Percentiles rank a stretch among this genome's conserved stretches.
Evolutionary conservation across 2,797 vertebrate genomes (phyloP).

Genomic region (Gephyroberyx darwinii): DNA sequence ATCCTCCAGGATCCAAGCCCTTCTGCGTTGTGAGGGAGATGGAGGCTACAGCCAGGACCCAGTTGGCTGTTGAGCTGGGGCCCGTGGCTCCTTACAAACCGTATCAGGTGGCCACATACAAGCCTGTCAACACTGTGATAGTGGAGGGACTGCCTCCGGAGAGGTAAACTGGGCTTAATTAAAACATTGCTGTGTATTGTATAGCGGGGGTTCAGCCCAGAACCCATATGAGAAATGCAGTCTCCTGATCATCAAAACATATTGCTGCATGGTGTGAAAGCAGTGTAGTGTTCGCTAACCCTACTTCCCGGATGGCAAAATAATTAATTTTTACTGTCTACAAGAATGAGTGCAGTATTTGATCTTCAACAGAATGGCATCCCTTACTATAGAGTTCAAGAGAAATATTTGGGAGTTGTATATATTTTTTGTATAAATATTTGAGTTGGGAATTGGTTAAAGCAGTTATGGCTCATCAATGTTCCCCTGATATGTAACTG

Average conservation of each 20-base stretch:
- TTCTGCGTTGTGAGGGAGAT: slow-evolving; percentile 88
- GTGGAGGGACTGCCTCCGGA: slow-evolving; percentile 82
- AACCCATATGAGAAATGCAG: too few relatives aligned
- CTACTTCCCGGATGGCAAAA: neutral
- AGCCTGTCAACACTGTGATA: slow-evolving; percentile 47
- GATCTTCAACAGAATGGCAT: neutral
- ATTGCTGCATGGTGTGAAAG: neutral
- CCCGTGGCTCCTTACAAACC: slow-evolving; percentile 84
- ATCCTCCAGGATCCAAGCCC: slow-evolving; percentile 52
- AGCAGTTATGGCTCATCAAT: neutral
- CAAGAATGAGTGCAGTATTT: neutral
- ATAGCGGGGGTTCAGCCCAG: too few relatives aligned
- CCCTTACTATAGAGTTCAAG: neutral
- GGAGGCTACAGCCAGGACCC: slow-evolving; percentile 76
- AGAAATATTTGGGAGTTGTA: neutral
- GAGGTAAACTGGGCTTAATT: slow-evolving; percentile 67
- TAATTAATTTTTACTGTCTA: too few relatives aligned
- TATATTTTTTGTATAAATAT: too few relatives aligned
- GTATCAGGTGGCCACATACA: slow-evolving; percentile 61
- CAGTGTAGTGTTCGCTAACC: neutral
- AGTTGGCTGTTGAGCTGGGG: slow-evolving; percentile 82
- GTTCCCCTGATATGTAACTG: neutral
- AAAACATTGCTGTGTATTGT: neutral
- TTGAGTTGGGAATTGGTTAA: neutral
- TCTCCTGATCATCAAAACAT: neutral